Percentiles rank a stretch among this genome's conserved stretches.
Conservation (phyloP, 1,140 invertebrate species). For the Drosophila parabipectinata region DNA sequence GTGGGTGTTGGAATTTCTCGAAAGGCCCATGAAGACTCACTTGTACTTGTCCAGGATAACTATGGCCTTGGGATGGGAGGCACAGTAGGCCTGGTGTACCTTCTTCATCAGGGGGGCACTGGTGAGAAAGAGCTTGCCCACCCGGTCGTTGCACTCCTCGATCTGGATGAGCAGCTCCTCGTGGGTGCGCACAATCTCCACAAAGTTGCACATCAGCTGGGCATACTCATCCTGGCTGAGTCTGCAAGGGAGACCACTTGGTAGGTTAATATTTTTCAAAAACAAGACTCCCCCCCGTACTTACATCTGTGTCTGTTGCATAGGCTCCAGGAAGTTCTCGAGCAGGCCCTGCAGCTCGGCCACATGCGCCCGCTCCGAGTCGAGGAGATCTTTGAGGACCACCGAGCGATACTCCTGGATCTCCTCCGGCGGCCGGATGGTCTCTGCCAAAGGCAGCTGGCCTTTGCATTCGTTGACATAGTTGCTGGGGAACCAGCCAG, state of each 20-base stretch:
- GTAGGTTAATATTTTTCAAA: not conserved
- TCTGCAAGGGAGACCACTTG: conserved; percentile 85
- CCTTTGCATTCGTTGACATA: conserved; percentile 96
- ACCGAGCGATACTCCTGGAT: conserved; percentile 91
- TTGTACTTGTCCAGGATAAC: conserved; percentile 95
- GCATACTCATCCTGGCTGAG: conserved; percentile 93
- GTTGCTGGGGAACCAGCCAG: conserved; percentile 99
- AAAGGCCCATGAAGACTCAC: conserved; percentile 85
- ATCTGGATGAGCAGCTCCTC: conserved; percentile 91
- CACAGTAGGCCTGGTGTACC: conserved; percentile 95
- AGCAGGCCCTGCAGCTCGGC: conserved; percentile 93
- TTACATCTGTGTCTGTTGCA: conserved; percentile 94
- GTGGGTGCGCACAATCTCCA: conserved; percentile 93
- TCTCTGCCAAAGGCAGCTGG: conserved; percentile 84
- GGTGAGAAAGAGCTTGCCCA: conserved; percentile 96
- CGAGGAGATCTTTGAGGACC: conserved; percentile 96
- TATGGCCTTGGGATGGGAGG: conserved; percentile 96
- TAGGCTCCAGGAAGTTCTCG: conserved; percentile 92
- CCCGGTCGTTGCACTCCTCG: conserved; percentile 93
- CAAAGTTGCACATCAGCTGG: conserved; percentile 94
- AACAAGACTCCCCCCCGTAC: conserved; percentile 69
- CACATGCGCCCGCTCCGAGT: conserved; percentile 95
- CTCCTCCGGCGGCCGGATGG: conserved; percentile 87
- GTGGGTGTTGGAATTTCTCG: not conserved
- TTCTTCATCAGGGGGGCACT: conserved; percentile 94